Evolutionary conservation across 2,113 vertebrate species (phyloP).

Genomic region (Origma solitaria): DNA sequence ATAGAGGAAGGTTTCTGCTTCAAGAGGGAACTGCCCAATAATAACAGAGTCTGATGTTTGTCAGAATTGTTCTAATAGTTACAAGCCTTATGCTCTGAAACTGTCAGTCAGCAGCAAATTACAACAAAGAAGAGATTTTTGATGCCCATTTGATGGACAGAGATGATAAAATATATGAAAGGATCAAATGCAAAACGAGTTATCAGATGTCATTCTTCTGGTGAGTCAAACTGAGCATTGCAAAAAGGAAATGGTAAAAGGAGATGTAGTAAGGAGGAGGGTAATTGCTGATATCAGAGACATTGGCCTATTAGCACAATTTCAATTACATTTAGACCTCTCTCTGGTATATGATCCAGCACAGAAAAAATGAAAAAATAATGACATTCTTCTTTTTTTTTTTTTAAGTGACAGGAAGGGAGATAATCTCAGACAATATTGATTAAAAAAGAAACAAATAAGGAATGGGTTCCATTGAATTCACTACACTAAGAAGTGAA

Average conservation of each 20-base stretch:
- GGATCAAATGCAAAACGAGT: background rate
- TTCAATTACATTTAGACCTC: background rate
- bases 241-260: background rate
- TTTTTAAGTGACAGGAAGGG: background rate
- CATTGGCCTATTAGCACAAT: background rate
- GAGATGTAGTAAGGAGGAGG: background rate
- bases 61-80: background rate
- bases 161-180: background rate
- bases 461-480: background rate
- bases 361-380: background rate
- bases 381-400: accelerated
- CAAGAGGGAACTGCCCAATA: background rate
- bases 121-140: background rate
- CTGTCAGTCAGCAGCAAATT: background rate
- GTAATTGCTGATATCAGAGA: background rate
- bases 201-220: background rate
- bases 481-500: background rate
- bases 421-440: background rate
- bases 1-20: background rate
- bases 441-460: background rate
- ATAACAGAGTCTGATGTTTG: background rate
- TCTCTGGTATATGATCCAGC: background rate
- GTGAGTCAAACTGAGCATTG: background rate
- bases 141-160: background rate
- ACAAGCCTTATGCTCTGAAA: background rate